These are phyloP conservation scores for Ibycter americanus DNA, from an alignment of 2,797 vertebrate genomes.

Conservation along the genomic window DNA sequence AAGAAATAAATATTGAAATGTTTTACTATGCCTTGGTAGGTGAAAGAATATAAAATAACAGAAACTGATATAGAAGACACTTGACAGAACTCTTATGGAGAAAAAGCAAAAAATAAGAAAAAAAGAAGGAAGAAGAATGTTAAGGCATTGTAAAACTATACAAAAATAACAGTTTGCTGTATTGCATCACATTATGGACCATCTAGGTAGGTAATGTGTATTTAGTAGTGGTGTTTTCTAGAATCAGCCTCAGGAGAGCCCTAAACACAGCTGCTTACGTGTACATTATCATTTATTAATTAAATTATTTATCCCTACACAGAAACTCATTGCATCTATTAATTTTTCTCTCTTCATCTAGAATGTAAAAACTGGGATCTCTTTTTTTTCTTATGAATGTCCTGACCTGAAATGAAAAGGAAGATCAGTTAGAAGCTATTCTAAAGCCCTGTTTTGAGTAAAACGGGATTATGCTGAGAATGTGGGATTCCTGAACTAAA, in stretches of 20 bases:
- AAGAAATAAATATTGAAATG: background rate
- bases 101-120: background rate
- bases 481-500: background rate
- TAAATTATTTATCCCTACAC: background rate
- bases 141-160: background rate
- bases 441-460: rapidly evolving
- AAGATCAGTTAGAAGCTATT: background rate
- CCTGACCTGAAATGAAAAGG: background rate
- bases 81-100: background rate
- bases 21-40: background rate
- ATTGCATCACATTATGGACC: background rate
- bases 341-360: background rate
- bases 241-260: background rate
- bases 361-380: background rate
- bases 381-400: background rate
- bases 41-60: background rate
- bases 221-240: background rate
- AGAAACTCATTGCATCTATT: background rate
- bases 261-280: background rate
- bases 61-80: background rate
- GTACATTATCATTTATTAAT: background rate
- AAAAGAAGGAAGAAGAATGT: background rate
- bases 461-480: background rate
- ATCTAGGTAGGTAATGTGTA: background rate
- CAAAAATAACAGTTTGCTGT: background rate